Evolutionary conservation across 1,140 invertebrate species (phyloP).

Genomic region (Calycopis cecrops): DNA sequence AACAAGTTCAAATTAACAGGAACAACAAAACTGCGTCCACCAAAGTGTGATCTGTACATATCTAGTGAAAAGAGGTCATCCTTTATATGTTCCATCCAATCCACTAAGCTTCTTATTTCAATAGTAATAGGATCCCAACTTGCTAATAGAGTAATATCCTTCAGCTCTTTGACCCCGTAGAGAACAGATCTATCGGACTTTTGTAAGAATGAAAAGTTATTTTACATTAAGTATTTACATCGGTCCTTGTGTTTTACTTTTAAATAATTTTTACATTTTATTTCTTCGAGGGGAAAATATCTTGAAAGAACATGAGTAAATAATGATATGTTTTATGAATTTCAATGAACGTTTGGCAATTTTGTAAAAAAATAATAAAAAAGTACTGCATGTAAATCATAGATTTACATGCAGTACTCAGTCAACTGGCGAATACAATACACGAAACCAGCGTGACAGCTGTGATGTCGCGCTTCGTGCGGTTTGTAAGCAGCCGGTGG

Average conservation of each 20-base stretch:
- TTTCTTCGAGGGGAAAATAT: not conserved
- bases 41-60: not conserved
- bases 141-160: constrained; percentile 42
- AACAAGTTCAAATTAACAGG: too few species aligned
- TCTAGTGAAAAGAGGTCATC: constrained; percentile 6
- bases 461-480: too few species aligned
- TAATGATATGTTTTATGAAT: too few species aligned
- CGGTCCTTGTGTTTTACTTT: not conserved
- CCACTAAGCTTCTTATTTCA: constrained; percentile 35
- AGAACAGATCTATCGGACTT: constrained; percentile 19
- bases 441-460: too few species aligned
- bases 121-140: constrained; percentile 27
- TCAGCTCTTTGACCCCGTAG: constrained; percentile 16
- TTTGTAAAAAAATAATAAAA: not conserved
- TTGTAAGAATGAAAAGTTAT: constrained; percentile 8
- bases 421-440: too few species aligned
- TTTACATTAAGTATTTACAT: not conserved
- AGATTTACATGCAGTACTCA: too few species aligned
- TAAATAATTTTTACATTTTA: not conserved
- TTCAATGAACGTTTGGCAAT: constrained; percentile 9
- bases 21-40: too few species aligned
- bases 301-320: constrained; percentile 18
- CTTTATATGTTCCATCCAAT: constrained; percentile 36
- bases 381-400: too few species aligned
- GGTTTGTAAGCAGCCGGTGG: too few species aligned